Evolutionary conservation across 2,888 invertebrate species (phyloP), one percentile per base, ranked within the genome.

Genomic region (Rotaria sp.): DNA sequence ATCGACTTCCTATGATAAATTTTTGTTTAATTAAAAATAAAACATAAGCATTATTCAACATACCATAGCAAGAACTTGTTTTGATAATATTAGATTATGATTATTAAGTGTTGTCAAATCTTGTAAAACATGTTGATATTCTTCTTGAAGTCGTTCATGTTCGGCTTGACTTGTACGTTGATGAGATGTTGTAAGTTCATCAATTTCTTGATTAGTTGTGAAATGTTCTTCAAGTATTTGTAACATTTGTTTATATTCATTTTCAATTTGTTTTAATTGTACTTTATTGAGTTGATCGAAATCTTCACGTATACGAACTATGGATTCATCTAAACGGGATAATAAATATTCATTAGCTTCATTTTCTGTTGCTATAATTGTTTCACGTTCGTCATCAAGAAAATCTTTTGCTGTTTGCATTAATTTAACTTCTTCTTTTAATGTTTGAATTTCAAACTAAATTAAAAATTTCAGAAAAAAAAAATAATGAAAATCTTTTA

Each of bases 341-440:
- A 80, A 18, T 1, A 80, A 13, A 80, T 45, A 80, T 80, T 80
- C 80, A 80, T 80, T 80, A 26, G 80, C 80, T 80, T 80, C 80
- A 5, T n/a, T n/a, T 80, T 80, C 45, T 45, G 45, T n/a, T n/a
- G 26, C 80, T 11, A 80, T 24, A 8, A 80, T 80, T 2, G 45
- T 80, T n/a, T 80, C 80, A 80, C n/a, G 45, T 80, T 80, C 80
- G 18, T 80, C 45, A 45, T 45, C n/a, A 15, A 80, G 45, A 80
- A 80, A 80, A n/a, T 80, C 80, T 80, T 80, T 80, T 15, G 45
- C 11, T 45, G 35, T 45, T n/a, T 45, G 80, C 80, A 80, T 80
- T 80, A 80, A 80, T 80, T 45, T 45, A 11, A 80, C n/a, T 80
- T 80, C 80, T 80, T 80, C 80, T 80, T 80, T 80, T 45, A 80